Evolutionary conservation across 2,888 invertebrate species (phyloP), one percentile per base, ranked within the genome.

Genomic region (Netelia fuscicornis): DNA sequence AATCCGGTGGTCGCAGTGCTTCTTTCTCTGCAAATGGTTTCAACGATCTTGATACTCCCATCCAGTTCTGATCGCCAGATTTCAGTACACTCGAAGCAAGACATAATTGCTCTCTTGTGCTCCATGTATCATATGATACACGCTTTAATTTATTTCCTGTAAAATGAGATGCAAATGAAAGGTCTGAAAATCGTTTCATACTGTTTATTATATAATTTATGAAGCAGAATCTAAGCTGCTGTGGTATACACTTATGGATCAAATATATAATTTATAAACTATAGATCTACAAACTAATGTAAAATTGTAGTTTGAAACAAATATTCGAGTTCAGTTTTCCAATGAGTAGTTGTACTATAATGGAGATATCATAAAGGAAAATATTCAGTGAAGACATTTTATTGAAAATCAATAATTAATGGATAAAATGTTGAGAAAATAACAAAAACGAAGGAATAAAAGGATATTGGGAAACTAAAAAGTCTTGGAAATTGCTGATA

Each of bases 21-120:
- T 96, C 96, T 64, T 96, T 95, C 89, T 98, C 97, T 13, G 96
- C 96, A 88, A 97, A 96, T 13, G 97, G 96, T 94, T 97, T 97
- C 10, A 98, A 93, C 0, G 97, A 96, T 56, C 98, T 94, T 68
- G 97, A 97, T 1, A 98, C 98, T 0, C 98, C 97, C 95, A 97
- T 96, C 98, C 98, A 98, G 94, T 98, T 98, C 93, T 98, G 98
- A 92, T 98, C 98, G 0, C 98, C 98, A 90, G 97, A 97, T 91
- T 97, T 95, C 58, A 97, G 94, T 10, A 98, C 97, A 1, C 98
- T 97, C 0, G 98, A 98, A 0, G 98, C 98, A 64, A 98, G 94
- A 89, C 97, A 97, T 87, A 98, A 93, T 92, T 97, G 97, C 90
- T 99, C 98, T 6, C 97, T 95, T 0, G 96, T 95, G 52, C 97